These are phyloP conservation scores for Hyperopisus bebe DNA, from an alignment of 2,113 vertebrate species.

Conservation along the genomic window DNA sequence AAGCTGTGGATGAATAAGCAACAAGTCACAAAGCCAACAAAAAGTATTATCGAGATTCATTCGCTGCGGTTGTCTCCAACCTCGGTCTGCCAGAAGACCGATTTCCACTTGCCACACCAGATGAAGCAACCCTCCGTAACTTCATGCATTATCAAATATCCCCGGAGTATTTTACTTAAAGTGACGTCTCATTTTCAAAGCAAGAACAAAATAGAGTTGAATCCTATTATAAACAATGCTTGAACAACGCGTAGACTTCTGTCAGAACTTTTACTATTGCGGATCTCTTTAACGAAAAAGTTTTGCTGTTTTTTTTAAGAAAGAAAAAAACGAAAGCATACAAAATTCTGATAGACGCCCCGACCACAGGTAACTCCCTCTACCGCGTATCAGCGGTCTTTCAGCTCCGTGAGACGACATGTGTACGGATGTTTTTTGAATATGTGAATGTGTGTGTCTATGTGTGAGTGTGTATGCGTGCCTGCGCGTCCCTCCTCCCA, in stretches of 20 bases:
- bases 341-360: background rate
- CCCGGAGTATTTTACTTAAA: background rate
- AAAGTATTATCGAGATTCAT: background rate
- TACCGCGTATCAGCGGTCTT: background rate
- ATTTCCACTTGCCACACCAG: background rate
- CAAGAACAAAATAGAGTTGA: background rate
- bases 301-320: background rate
- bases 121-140: conserved; percentile 4
- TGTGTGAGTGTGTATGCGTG: conserved; percentile 17
- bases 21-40: background rate
- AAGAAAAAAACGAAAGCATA: background rate
- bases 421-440: background rate
- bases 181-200: background rate
- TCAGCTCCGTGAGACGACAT: background rate
- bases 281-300: background rate
- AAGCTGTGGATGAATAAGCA: background rate
- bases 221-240: background rate
- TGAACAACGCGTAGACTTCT: background rate
- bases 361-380: background rate
- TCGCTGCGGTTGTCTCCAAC: background rate
- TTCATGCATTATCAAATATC: background rate
- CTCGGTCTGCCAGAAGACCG: background rate
- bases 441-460: background rate
- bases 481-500: conserved; percentile 23
- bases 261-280: background rate